Evolutionary conservation across 2,888 invertebrate species (phyloP).

Genomic region (Agrochola macilenta): DNA sequence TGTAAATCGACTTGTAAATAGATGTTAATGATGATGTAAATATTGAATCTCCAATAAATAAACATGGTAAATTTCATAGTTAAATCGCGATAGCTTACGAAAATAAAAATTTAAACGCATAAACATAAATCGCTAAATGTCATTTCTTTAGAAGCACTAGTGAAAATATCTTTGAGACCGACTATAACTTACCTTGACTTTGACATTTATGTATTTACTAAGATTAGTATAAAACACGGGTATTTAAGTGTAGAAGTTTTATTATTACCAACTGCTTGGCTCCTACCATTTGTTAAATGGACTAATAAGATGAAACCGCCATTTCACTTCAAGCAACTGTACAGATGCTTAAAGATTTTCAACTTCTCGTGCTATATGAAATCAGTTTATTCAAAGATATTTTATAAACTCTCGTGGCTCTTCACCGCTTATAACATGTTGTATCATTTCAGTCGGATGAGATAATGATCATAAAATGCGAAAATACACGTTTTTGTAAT

Average conservation of each 20-base stretch:
- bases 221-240: conserved; percentile 58
- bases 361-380: background rate
- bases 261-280: conserved; percentile 33
- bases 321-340: conserved; percentile 15
- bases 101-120: conserved; percentile 42
- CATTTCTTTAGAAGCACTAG: conserved; percentile 41
- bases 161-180: conserved; percentile 53
- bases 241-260: conserved; percentile 55
- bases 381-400: background rate
- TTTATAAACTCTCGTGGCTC: conserved; percentile 6
- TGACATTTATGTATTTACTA: conserved; percentile 64
- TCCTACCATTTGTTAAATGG: conserved; percentile 40
- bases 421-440: background rate
- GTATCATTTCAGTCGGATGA: conserved; percentile 18
- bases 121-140: conserved; percentile 36
- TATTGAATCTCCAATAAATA: conserved; percentile 16
- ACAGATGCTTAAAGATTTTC: conserved; percentile 7
- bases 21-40: conserved; percentile 9
- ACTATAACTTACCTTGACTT: conserved; percentile 63
- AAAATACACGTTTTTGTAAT: conserved; percentile 42
- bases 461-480: conserved; percentile 32
- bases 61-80: background rate
- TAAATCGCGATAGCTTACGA: conserved; percentile 13
- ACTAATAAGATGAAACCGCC: conserved; percentile 16
- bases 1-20: conserved; percentile 1